Evolutionary conservation across 2,888 invertebrate genomes (phyloP), one percentile per base, ranked within the genome.

Genomic region (Campaea margaritaria): DNA sequence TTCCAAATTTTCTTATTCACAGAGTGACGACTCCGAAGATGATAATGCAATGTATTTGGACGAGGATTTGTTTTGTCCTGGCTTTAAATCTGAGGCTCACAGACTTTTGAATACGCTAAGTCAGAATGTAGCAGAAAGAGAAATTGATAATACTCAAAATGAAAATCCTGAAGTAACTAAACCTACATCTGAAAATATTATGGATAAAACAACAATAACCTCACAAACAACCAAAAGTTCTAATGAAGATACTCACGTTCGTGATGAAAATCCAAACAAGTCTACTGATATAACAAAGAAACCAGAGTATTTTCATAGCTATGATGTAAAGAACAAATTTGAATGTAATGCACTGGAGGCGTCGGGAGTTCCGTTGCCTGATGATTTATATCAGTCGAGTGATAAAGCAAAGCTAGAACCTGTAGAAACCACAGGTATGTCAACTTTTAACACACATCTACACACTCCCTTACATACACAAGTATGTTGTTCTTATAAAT

Each of bases 11-110:
- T n/a, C n/a, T 21, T 21, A 21, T 21, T 21, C 68, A 48, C 71
- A 89, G 88, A 73, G 69, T 13, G 80, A 81, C 71, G 85, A 85
- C 38, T 83, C 82, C 0, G 78, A 84, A 62, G 84, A 89, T 5
- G 89, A 89, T 62, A 75, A 68, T 64, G 87, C 86, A 57, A 82
- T 86, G 79, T 85, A 84, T 54, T 86, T 86, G 10, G 87, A 88
- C 36, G 85, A 85, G 1, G 85, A 87, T 12, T 36, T 46, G 0
- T 43, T 31, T n/a, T 75, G 74, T 41, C 67, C 72, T 3, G 80
- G 82, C 39, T 72, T 72, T 8, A 82, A 78, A 65, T 72, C 76
- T 0, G 85, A 88, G 52, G 73, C 73, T 51, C 84, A 48, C 74
- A 78, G 63, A 44, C 57, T 28, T 9, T 46, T 57, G 50, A 69